Evolutionary conservation across 1,140 invertebrate genomes (phyloP).

Genomic region (Megalonaias nervosa): DNA sequence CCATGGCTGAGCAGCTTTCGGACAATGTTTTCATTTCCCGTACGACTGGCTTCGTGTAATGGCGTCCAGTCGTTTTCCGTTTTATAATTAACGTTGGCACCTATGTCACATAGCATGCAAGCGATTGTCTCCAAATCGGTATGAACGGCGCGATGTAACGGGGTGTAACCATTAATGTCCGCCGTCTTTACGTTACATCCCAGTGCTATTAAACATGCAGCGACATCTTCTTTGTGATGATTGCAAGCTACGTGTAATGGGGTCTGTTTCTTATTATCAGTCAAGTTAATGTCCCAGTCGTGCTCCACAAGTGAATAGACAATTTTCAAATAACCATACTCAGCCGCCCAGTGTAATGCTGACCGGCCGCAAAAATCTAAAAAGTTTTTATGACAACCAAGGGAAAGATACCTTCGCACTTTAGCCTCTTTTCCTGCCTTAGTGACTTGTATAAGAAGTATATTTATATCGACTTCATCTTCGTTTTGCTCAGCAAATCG

Average conservation of each 20-base stretch:
- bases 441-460: constrained; percentile 51
- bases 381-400: constrained; percentile 31
- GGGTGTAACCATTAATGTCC: constrained; percentile 53
- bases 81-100: constrained; percentile 51
- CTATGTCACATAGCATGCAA: constrained; percentile 54
- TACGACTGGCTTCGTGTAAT: constrained; percentile 60
- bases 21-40: constrained; percentile 59
- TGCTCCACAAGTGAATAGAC: constrained; percentile 46
- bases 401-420: constrained; percentile 39
- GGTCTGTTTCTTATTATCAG: constrained; percentile 57
- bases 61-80: constrained; percentile 60
- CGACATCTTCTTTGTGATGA: constrained; percentile 52
- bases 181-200: constrained; percentile 53
- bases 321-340: constrained; percentile 56
- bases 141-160: constrained; percentile 62
- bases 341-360: constrained; percentile 62
- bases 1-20: constrained; percentile 48
- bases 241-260: constrained; percentile 62
- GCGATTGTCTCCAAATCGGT: constrained; percentile 54
- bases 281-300: constrained; percentile 49
- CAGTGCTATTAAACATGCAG: constrained; percentile 50
- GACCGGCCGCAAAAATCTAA: constrained; percentile 50
- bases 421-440: constrained; percentile 54
- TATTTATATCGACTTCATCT: constrained; percentile 43
- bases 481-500: constrained; percentile 39